Evolutionary conservation across 1,140 invertebrate genomes (phyloP).

Genomic region (Eupeodes corollae): DNA sequence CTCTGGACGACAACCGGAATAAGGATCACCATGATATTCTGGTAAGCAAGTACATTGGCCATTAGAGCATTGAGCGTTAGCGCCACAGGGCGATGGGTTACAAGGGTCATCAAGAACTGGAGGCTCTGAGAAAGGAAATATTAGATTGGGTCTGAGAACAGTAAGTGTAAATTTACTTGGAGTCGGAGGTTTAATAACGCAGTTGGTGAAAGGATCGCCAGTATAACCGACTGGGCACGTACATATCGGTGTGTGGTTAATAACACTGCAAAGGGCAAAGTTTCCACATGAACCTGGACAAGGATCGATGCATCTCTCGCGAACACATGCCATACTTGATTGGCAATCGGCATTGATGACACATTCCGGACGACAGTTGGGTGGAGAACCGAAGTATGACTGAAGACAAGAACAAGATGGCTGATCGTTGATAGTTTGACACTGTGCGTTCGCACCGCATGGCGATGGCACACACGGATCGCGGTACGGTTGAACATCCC

Average conservation of each 20-base stretch:
- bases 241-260: slow-evolving; percentile 75
- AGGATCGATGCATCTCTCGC: slow-evolving; percentile 62
- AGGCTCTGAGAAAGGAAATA: slow-evolving; percentile 42
- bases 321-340: slow-evolving; percentile 53
- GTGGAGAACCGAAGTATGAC: slow-evolving; percentile 58
- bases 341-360: slow-evolving; percentile 64
- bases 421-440: slow-evolving; percentile 51
- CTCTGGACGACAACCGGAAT: slow-evolving; percentile 56
- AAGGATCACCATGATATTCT: slow-evolving; percentile 56
- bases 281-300: slow-evolving; percentile 68
- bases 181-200: slow-evolving; percentile 38
- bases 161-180: background rate
- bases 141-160: slow-evolving; percentile 13
- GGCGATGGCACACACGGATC: slow-evolving; percentile 62
- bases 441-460: slow-evolving; percentile 68
- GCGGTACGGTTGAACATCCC: slow-evolving; percentile 49
- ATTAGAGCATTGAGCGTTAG: slow-evolving; percentile 50
- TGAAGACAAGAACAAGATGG: slow-evolving; percentile 65
- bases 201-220: slow-evolving; percentile 70
- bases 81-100: slow-evolving; percentile 66
- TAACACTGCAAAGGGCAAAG: slow-evolving; percentile 69
- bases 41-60: slow-evolving; percentile 60
- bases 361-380: slow-evolving; percentile 67
- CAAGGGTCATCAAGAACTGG: slow-evolving; percentile 25
- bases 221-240: slow-evolving; percentile 59